phyloP scores from a whole-genome alignment of 2,888 invertebrate species.

The Meiosimyza platycephala region DNA sequence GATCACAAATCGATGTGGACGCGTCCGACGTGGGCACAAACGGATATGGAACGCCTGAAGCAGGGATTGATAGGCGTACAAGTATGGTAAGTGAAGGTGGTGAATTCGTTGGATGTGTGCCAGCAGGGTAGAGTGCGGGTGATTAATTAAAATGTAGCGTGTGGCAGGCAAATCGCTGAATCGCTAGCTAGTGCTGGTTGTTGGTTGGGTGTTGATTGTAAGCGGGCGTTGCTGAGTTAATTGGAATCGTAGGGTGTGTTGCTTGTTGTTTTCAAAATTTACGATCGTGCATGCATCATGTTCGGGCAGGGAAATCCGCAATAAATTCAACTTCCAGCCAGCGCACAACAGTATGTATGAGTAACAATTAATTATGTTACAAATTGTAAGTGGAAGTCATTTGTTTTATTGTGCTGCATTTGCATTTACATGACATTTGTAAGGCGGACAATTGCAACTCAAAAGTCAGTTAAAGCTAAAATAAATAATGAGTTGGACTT shows the following conservation, averaged over 20 bases:
- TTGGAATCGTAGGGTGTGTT: constrained; percentile 4
- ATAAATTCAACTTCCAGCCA: neutral
- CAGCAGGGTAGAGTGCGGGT: no score
- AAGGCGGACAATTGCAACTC: no score
- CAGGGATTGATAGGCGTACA: constrained; percentile 90
- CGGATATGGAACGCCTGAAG: constrained; percentile 86
- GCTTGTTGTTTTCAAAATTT: constrained; percentile 9
- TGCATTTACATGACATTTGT: no score
- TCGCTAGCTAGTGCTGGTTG: no score
- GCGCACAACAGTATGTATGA: neutral
- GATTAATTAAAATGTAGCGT: neutral
- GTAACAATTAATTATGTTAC: neutral
- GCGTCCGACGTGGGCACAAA: constrained; percentile 90
- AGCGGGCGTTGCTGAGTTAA: neutral
- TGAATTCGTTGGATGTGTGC: neutral
- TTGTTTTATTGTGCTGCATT: no score
- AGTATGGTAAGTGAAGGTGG: constrained; percentile 73
- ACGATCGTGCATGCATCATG: neutral
- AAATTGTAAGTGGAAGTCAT: no score
- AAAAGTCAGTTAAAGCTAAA: no score
- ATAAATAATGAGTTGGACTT: no score
- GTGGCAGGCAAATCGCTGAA: neutral
- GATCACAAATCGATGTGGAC: constrained; percentile 80
- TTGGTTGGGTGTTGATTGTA: neutral
- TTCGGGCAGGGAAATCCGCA: neutral